Evolutionary conservation across 2,888 invertebrate species (phyloP).

Genomic region (Colostygia pectinataria): DNA sequence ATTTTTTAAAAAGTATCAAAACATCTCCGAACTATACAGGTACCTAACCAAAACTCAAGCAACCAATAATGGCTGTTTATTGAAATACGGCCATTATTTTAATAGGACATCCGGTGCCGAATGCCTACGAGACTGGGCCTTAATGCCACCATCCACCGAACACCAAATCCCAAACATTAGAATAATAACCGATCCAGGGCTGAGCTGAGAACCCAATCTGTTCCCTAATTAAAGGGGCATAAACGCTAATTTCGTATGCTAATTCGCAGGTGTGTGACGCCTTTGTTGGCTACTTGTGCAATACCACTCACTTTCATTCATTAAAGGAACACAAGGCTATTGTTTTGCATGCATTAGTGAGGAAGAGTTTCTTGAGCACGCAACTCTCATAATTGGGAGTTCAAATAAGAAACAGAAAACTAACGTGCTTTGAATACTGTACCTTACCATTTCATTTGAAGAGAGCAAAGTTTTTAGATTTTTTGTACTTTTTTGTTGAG

Average conservation of each 20-base stretch:
- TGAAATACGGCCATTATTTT: constrained; percentile 77
- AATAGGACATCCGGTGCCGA: constrained; percentile 74
- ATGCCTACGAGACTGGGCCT: constrained; percentile 44
- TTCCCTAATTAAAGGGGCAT: constrained; percentile 55
- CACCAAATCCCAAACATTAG: constrained; percentile 42
- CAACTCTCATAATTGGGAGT: constrained; percentile 31
- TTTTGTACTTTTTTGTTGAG: too few species aligned
- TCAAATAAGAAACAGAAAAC: constrained; percentile 21
- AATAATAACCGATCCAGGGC: constrained; percentile 60
- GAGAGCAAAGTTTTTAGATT: not conserved
- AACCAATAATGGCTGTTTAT: constrained; percentile 69
- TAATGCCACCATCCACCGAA: constrained; percentile 44
- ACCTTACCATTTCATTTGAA: constrained; percentile 11
- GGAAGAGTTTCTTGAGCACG: constrained; percentile 33
- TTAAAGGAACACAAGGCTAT: constrained; percentile 39
- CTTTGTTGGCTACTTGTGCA: constrained; percentile 43
- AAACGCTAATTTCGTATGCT: constrained; percentile 62
- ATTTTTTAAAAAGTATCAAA: constrained; percentile 67
- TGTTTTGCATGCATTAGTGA: constrained; percentile 41
- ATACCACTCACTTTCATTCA: constrained; percentile 46
- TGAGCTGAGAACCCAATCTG: constrained; percentile 40
- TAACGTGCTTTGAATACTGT: constrained; percentile 13
- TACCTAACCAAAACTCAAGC: constrained; percentile 51
- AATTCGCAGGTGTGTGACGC: constrained; percentile 53
- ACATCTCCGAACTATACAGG: constrained; percentile 16